Evolutionary conservation across 2,797 vertebrate species (phyloP).

Genomic region (Heteromormyrus szaboi): DNA sequence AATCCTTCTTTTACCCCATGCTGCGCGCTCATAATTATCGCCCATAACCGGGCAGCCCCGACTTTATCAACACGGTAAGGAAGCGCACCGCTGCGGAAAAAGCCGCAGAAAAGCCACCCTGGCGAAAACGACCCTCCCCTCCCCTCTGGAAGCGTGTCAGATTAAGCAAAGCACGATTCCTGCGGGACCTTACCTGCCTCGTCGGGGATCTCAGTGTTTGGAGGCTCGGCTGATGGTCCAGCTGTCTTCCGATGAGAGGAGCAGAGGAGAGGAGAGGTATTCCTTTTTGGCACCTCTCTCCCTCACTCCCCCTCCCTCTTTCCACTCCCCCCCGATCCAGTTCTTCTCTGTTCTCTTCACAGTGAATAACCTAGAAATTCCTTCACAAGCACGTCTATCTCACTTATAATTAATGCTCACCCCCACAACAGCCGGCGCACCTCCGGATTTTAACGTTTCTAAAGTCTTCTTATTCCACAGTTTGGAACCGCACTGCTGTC

Average conservation of each 20-base stretch:
- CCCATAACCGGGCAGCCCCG: not conserved
- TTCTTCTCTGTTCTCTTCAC: constrained; percentile 25
- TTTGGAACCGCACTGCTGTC: not conserved
- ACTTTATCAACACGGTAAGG: not conserved
- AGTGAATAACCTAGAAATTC: not conserved
- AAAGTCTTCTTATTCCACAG: not conserved
- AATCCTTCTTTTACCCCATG: not conserved
- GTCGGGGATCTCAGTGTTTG: constrained; percentile 55
- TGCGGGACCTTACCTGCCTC: constrained; percentile 60
- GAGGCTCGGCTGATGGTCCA: constrained; percentile 55
- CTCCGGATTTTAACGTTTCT: not conserved
- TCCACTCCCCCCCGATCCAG: constrained; percentile 23
- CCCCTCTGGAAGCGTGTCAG: not conserved
- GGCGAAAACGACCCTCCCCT: not conserved
- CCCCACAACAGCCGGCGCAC: not conserved
- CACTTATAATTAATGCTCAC: not conserved
- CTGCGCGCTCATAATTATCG: not conserved
- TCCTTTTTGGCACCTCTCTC: constrained; percentile 15
- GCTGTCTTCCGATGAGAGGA: constrained; percentile 55
- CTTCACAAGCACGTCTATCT: not conserved
- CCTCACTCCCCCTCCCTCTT: constrained; percentile 24
- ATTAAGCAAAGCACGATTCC: not conserved
- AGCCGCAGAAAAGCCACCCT: not conserved
- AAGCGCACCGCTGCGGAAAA: not conserved
- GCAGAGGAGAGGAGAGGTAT: constrained; percentile 16